A percentile compares a stretch with the other conserved stretches of the same genome.
Conservation (phyloP, 2,888 invertebrate genomes). For the Ectropis crepuscularia region DNA sequence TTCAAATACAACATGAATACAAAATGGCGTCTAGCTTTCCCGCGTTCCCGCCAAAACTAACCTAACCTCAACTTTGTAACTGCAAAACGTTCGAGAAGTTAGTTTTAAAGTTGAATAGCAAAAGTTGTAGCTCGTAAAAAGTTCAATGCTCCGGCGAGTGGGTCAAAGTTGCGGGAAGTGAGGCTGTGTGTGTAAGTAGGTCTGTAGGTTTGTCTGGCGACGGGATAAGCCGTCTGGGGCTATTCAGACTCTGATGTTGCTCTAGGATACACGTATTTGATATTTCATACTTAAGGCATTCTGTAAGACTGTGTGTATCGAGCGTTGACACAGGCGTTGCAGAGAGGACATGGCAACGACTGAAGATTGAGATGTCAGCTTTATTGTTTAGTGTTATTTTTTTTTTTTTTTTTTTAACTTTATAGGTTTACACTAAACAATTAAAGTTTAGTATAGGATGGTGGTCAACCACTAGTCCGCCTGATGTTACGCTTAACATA, state of each 20-base stretch:
- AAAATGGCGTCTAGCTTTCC: not conserved
- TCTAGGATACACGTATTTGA: not conserved
- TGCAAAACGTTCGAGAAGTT: constrained; percentile 17
- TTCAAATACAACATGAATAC: not conserved
- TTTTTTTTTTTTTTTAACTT: no score
- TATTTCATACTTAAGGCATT: not conserved
- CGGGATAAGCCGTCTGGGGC: constrained; percentile 26
- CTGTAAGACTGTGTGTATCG: not conserved
- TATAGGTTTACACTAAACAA: no score
- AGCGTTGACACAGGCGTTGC: no score
- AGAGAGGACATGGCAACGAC: no score
- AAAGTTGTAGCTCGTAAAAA: constrained; percentile 58
- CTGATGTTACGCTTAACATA: no score
- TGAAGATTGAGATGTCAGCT: no score
- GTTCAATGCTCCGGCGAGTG: constrained; percentile 62
- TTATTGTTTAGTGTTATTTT: no score
- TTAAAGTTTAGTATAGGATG: no score
- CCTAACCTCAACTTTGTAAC: constrained; percentile 19
- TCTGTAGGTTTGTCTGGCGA: constrained; percentile 46
- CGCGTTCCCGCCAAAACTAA: not conserved
- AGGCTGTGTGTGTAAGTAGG: constrained; percentile 59
- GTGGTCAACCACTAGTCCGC: no score
- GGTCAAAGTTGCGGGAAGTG: constrained; percentile 72
- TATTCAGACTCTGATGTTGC: not conserved
- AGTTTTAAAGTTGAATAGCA: constrained; percentile 35